phyloP scores from a whole-genome alignment of 2,113 vertebrate species.

The Heterotis niloticus region DNA sequence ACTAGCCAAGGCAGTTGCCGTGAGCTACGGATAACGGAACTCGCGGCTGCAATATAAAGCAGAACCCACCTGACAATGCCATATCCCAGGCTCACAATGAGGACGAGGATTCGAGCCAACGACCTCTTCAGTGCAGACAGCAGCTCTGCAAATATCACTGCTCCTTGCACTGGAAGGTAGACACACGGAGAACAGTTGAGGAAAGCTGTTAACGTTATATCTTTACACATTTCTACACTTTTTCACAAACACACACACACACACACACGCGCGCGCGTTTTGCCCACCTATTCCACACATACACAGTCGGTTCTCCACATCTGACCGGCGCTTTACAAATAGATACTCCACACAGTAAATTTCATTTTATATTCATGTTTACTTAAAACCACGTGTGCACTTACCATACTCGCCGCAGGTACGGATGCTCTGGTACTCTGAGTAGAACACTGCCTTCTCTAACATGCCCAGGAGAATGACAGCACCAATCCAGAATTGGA shows the following conservation, averaged over 20 bases:
- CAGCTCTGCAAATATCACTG: constrained; percentile 86
- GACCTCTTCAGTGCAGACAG: constrained; percentile 90
- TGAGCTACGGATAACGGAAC: too few relatives aligned
- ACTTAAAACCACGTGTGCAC: constrained; percentile 23
- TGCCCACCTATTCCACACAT: too few relatives aligned
- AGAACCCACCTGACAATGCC: constrained; percentile 88
- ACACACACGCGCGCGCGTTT: too few relatives aligned
- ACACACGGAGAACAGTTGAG: neutral
- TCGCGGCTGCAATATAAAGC: too few relatives aligned
- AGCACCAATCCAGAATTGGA: constrained; percentile 93
- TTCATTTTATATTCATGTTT: neutral
- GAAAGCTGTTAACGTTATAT: neutral
- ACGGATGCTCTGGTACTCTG: constrained; percentile 88
- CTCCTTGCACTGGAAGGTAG: constrained; percentile 71
- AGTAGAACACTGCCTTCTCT: constrained; percentile 94
- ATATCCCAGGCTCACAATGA: constrained; percentile 91
- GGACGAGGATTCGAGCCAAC: constrained; percentile 84
- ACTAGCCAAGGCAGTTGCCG: too few relatives aligned
- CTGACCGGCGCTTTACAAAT: too few relatives aligned
- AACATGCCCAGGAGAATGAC: constrained; percentile 93
- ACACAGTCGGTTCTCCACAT: too few relatives aligned
- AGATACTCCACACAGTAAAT: too few relatives aligned
- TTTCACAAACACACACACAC: too few relatives aligned
- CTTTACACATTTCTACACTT: too few relatives aligned
- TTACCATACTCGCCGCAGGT: constrained; percentile 84